A percentile compares a stretch with the other conserved stretches of the same genome.
Conservation (phyloP, 1,140 invertebrate genomes). For the Brachionus sp. region DNA sequence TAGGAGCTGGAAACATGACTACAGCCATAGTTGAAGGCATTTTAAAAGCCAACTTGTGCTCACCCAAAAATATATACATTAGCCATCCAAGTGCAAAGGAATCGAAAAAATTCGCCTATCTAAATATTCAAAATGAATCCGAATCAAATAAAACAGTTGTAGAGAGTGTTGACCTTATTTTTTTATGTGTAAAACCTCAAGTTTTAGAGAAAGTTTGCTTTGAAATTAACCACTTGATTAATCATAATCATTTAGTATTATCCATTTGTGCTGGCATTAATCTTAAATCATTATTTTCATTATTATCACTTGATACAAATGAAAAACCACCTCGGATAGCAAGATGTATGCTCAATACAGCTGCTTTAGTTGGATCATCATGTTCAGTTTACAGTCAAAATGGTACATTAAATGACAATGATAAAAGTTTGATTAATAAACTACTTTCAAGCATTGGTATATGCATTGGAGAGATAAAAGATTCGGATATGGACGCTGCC, state of each 20-base stretch:
- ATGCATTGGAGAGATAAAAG: conserved; percentile 66
- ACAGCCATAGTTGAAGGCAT: conserved; percentile 20
- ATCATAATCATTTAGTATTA: conserved; percentile 37
- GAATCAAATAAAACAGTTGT: conserved; percentile 76
- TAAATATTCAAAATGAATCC: conserved; percentile 66
- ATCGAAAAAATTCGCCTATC: neutral
- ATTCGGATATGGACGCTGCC: conserved; percentile 80
- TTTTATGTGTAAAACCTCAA: conserved; percentile 88
- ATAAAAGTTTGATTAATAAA: neutral
- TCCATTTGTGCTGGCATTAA: conserved; percentile 63
- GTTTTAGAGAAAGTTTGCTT: conserved; percentile 50
- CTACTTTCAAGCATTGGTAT: conserved; percentile 2
- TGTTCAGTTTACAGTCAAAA: conserved; percentile 42
- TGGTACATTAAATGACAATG: neutral
- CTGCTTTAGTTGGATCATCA: conserved; percentile 47
- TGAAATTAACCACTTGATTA: neutral
- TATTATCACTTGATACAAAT: conserved; percentile 74
- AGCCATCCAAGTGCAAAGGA: conserved; percentile 18
- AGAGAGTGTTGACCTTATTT: conserved; percentile 73
- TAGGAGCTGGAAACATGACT: conserved; percentile 46
- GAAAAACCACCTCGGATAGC: conserved; percentile 63
- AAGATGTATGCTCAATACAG: conserved; percentile 55
- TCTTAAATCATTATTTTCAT: conserved; percentile 83
- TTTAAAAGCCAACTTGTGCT: neutral
- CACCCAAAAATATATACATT: conserved; percentile 5